Evolutionary conservation across 1,140 invertebrate species (phyloP).

Genomic region (Drosophila lini): DNA sequence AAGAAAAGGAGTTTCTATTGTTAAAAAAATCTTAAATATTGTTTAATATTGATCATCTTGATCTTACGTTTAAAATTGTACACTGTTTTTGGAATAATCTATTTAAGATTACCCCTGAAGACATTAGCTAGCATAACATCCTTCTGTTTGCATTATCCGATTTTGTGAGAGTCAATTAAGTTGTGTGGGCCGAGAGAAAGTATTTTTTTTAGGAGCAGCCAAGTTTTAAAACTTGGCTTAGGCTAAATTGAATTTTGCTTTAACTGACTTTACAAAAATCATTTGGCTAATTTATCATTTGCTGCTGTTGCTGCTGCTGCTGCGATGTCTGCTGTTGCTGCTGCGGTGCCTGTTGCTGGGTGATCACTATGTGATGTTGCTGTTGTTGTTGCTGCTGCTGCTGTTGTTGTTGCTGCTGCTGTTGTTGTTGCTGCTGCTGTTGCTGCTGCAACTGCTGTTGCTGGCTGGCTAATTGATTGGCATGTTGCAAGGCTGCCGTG

Average conservation of each 20-base stretch:
- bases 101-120: slow-evolving; percentile 21
- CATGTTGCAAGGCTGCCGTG: slow-evolving; percentile 67
- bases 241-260: slow-evolving; percentile 67
- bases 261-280: slow-evolving; percentile 84
- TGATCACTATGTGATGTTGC: slow-evolving; percentile 72
- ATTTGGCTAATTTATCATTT: slow-evolving; percentile 84
- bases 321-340: slow-evolving; percentile 54
- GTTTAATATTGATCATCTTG: slow-evolving; percentile 7
- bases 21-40: neutral
- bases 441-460: slow-evolving; percentile 64
- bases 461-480: slow-evolving; percentile 65
- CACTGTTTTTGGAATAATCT: slow-evolving; percentile 23
- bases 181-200: slow-evolving; percentile 65
- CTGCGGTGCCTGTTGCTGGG: slow-evolving; percentile 55
- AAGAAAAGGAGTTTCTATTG: neutral
- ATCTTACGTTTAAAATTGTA: slow-evolving; percentile 25
- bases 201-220: slow-evolving; percentile 31
- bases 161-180: slow-evolving; percentile 79
- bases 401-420: slow-evolving; percentile 64
- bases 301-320: slow-evolving; percentile 68
- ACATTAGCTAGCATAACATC: slow-evolving; percentile 42
- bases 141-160: slow-evolving; percentile 58
- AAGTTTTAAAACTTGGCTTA: slow-evolving; percentile 4
- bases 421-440: slow-evolving; percentile 64
- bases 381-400: slow-evolving; percentile 73